Conservation (phyloP, 2,888 invertebrate genomes). For the Steinernema scapterisci region DNA sequence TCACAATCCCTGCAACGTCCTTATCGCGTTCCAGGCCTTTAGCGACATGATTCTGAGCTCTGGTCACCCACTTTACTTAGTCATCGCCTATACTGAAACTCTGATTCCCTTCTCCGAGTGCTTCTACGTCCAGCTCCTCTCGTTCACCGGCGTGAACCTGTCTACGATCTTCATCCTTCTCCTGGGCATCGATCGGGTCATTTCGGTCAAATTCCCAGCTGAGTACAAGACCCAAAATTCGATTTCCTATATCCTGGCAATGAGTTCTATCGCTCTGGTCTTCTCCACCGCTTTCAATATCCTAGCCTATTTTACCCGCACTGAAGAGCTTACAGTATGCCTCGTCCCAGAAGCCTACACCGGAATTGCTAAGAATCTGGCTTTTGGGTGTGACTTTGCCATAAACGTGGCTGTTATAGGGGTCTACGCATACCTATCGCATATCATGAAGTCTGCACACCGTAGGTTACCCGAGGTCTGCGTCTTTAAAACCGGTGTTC, state of each 20-base stretch:
- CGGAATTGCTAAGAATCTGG: neutral
- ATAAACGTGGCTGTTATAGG: neutral
- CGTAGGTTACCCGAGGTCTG: too few species aligned
- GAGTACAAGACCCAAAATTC: neutral
- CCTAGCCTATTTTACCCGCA: neutral
- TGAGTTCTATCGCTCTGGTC: neutral
- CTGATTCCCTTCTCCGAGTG: constrained; percentile 2
- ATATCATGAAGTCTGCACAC: neutral
- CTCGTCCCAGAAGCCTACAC: constrained; percentile 28
- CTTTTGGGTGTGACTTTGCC: neutral
- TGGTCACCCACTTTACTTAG: neutral
- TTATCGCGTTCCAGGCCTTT: constrained; percentile 1
- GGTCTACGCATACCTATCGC: neutral
- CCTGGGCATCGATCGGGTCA: neutral
- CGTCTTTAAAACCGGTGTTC: too few species aligned
- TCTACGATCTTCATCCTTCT: neutral
- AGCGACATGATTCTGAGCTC: neutral
- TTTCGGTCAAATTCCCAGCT: neutral
- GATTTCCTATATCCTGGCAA: neutral
- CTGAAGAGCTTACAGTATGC: constrained; percentile 14
- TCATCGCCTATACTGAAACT: neutral
- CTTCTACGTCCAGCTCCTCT: neutral
- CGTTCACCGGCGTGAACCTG: neutral
- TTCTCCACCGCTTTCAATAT: neutral
- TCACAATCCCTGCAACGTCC: neutral